These are phyloP conservation scores for Cotesia glomerata DNA, from an alignment of 1,140 invertebrate species.

Conservation along the genomic window DNA sequence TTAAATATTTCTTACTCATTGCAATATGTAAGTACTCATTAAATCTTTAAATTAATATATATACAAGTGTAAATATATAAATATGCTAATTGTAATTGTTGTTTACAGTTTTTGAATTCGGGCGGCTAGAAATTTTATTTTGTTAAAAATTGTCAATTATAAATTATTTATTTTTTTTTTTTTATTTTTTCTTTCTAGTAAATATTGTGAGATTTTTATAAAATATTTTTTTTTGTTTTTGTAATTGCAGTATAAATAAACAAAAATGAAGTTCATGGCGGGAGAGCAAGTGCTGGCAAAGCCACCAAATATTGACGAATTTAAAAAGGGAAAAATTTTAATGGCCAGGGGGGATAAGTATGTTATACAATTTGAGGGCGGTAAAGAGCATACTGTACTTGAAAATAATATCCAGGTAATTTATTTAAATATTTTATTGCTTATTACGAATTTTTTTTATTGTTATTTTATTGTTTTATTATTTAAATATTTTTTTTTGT, in stretches of 20 bases:
- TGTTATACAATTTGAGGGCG: slow-evolving; percentile 44
- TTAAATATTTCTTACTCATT: neutral
- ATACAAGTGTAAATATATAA: too few relatives aligned
- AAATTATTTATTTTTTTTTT: too few relatives aligned
- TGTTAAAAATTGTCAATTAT: too few relatives aligned
- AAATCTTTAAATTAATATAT: neutral
- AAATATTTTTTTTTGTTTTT: too few relatives aligned
- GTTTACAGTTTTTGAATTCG: too few relatives aligned
- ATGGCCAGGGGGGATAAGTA: slow-evolving; percentile 45
- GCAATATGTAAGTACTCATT: neutral
- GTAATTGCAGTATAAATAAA: neutral
- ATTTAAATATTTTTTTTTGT: neutral
- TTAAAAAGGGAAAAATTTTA: slow-evolving; percentile 44
- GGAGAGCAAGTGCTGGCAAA: slow-evolving; percentile 53
- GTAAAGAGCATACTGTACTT: slow-evolving; percentile 40
- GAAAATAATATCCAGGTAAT: slow-evolving; percentile 49
- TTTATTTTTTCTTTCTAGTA: too few relatives aligned
- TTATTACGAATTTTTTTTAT: neutral
- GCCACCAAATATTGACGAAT: slow-evolving; percentile 43
- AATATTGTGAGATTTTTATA: too few relatives aligned
- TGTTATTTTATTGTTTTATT: neutral
- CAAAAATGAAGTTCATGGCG: slow-evolving; percentile 45
- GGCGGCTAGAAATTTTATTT: too few relatives aligned
- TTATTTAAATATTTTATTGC: neutral
- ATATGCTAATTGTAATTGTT: too few relatives aligned